Evolutionary conservation across 2,888 invertebrate species (phyloP), one percentile per base, ranked within the genome.

Genomic region (Ochropleura plecta): DNA sequence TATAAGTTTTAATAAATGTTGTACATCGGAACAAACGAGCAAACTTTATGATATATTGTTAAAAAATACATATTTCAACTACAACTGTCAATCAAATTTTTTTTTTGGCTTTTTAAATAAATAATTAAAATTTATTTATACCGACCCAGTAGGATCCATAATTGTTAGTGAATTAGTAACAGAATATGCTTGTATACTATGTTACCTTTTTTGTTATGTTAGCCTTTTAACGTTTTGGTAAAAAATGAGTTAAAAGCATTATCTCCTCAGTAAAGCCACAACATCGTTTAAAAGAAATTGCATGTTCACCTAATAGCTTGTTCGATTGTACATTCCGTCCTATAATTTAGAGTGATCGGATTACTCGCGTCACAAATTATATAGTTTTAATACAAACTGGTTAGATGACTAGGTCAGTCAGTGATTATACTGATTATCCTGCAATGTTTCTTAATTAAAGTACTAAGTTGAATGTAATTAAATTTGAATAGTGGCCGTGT

Each of bases 341-440:
- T 60, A 69, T 64, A 60, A 75, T 77, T 76, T 69, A 68, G 62
- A 74, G 46, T 86, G 62, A 86, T 80, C 64, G 59, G 66, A 80
- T 86, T 81, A 78, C 73, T 66, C 62, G 63, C 70, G 76, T 76
- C 78, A 80, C 74, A 79, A 79, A 82, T 79, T 76, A 77, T 76
- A 77, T 79, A 78, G 70, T 77, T 82, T 81, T 81, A 83, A 76
- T 70, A 55, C 77, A 73, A 55, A 83, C 78, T 71, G 75, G 84
- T 78, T 78, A 64, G 60, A 71, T 81, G 71, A 84, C 75, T 85
- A 63, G 85, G 82, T 79, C 81, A 79, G 53, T n/a, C 59, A 55
- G 79, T 82, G 81, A 82, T 84, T 84, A 82, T 70, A 73, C 59
- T 78, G 55, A 82, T 82, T 84, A 85, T 63, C 65, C 68, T 82